A percentile compares a stretch with the other conserved stretches of the same genome.
phyloP scores from a whole-genome alignment of 2,113 vertebrate genomes.

The Marmota monax region DNA sequence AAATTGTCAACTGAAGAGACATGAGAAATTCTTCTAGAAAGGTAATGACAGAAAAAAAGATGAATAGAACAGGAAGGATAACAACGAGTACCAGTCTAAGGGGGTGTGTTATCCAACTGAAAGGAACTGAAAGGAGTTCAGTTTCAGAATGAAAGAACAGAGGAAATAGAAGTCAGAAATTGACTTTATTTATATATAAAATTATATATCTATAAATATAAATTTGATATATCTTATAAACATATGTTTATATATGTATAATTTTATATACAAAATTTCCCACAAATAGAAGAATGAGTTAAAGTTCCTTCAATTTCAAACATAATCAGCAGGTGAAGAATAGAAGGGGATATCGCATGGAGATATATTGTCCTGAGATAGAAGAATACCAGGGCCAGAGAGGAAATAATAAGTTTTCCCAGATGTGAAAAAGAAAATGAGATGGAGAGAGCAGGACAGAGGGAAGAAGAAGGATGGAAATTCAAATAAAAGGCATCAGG shows the following conservation, averaged over 20 bases:
- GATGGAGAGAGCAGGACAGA: not conserved
- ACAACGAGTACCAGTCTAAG: not conserved
- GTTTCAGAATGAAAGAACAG: conserved; percentile 39
- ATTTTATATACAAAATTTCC: not conserved
- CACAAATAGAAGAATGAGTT: not conserved
- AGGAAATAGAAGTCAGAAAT: not conserved
- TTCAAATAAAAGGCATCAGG: not conserved
- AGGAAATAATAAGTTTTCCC: not conserved
- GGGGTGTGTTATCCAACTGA: not conserved
- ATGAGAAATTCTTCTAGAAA: not conserved
- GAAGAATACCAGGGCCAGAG: not conserved
- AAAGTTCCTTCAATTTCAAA: not conserved
- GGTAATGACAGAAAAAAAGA: not conserved
- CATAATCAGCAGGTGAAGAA: not conserved
- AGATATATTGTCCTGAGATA: not conserved
- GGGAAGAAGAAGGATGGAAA: not conserved
- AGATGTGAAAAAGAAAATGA: not conserved
- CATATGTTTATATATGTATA: too few relatives aligned
- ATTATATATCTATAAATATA: not conserved
- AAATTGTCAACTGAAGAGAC: conserved; percentile 46
- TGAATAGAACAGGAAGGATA: not conserved
- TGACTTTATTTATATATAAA: not conserved
- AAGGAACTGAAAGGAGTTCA: not conserved
- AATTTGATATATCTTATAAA: too few relatives aligned
- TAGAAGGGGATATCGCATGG: fast-evolving